Evolutionary conservation across 2,888 invertebrate genomes (phyloP).

Genomic region (Harpalus rufipes): DNA sequence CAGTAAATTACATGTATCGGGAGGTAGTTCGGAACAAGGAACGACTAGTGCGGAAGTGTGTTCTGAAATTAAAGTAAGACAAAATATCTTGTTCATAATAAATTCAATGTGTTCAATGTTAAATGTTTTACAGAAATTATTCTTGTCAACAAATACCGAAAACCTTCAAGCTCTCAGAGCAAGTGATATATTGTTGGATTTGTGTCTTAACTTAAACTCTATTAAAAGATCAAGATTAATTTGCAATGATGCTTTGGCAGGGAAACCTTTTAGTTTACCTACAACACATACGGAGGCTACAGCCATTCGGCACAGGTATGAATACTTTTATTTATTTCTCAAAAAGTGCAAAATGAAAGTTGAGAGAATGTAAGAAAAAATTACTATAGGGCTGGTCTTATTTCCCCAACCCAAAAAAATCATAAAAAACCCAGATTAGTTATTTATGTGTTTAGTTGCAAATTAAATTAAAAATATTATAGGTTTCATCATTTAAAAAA

Average conservation of each 20-base stretch:
- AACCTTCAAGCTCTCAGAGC: conserved; percentile 90
- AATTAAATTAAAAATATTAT: too few relatives aligned
- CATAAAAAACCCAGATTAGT: too few relatives aligned
- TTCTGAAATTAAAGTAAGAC: conserved; percentile 65
- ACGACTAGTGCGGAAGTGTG: conserved; percentile 61
- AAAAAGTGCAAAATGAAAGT: too few relatives aligned
- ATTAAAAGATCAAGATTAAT: conserved; percentile 82
- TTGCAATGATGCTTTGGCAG: conserved; percentile 82
- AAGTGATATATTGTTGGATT: conserved; percentile 88
- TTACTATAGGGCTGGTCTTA: too few relatives aligned
- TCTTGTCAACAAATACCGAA: conserved; percentile 87
- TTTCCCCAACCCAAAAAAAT: too few relatives aligned
- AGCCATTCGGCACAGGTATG: conserved; percentile 82
- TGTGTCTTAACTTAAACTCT: conserved; percentile 88
- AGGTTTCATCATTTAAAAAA: too few relatives aligned
- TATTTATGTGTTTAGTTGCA: too few relatives aligned
- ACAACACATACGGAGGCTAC: conserved; percentile 86
- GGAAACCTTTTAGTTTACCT: conserved; percentile 84
- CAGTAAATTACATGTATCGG: conserved; percentile 53
- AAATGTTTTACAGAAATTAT: conserved; percentile 82
- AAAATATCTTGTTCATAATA: not conserved
- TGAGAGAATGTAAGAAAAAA: not conserved
- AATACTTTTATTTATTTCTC: conserved; percentile 67
- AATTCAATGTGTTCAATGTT: not conserved
- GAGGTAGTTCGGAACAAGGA: conserved; percentile 49